Percentiles rank a stretch among this genome's conserved stretches.
Conservation (phyloP, 2,888 invertebrate genomes). For the Octonoba sinensis region DNA sequence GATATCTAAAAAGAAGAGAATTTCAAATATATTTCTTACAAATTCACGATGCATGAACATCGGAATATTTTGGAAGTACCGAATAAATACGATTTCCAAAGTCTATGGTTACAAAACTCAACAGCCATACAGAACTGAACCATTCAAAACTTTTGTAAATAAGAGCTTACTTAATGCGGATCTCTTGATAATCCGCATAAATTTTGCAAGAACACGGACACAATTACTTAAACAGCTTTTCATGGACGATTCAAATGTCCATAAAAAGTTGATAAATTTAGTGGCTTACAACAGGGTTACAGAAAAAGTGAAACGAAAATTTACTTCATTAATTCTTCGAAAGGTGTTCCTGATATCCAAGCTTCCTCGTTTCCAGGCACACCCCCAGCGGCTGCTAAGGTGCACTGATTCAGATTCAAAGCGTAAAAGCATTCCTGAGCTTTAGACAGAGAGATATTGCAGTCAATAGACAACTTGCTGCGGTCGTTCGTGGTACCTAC, state of each 20-base stretch:
- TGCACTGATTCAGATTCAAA: constrained; percentile 22
- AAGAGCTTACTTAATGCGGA: no score
- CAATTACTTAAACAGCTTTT: no score
- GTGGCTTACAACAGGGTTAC: no score
- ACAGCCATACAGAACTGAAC: no score
- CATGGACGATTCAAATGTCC: no score
- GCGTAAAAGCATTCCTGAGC: constrained; percentile 23
- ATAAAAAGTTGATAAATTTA: no score
- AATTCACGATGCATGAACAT: not conserved
- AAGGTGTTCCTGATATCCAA: constrained; percentile 31
- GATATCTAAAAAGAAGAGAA: constrained; percentile 48
- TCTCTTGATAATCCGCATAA: no score
- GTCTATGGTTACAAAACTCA: no score
- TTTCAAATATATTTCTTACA: not conserved
- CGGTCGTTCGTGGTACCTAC: constrained; percentile 46
- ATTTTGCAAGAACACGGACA: no score
- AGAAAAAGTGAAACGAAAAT: not conserved
- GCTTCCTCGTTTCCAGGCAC: constrained; percentile 22
- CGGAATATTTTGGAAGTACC: not conserved
- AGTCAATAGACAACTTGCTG: constrained; percentile 47
- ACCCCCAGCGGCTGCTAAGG: constrained; percentile 13
- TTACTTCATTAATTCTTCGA: constrained; percentile 44
- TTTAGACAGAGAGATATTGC: constrained; percentile 32
- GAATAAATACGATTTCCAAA: not conserved
- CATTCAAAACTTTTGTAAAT: no score